These are phyloP conservation scores for Nasonia giraulti DNA, from an alignment of 1,140 invertebrate species.

Conservation along the genomic window DNA sequence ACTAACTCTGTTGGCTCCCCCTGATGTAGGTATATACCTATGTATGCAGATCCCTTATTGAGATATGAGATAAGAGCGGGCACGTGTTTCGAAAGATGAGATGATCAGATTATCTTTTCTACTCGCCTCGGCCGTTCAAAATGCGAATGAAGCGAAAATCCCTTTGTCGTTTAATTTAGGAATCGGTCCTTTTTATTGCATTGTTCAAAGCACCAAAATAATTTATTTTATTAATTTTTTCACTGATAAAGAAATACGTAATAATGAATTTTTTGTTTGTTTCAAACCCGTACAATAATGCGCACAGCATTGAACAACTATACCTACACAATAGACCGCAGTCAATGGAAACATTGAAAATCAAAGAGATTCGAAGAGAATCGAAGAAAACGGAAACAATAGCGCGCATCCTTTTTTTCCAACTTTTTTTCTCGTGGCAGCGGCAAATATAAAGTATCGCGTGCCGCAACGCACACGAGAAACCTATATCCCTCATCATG, in stretches of 20 bases:
- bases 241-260: no score
- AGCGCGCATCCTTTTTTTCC: background rate
- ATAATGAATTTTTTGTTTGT: no score
- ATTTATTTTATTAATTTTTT: no score
- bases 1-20: background rate
- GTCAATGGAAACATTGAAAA: no score
- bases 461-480: background rate
- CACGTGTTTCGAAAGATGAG: conserved; percentile 5
- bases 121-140: background rate
- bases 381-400: no score
- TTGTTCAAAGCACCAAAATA: background rate
- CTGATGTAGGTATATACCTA: background rate
- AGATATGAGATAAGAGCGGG: background rate
- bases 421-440: no score
- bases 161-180: background rate
- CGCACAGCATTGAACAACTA: no score
- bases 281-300: no score
- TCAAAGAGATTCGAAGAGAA: no score
- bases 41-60: background rate
- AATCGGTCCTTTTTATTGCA: background rate
- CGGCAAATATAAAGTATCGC: background rate
- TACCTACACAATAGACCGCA: no score
- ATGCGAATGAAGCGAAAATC: background rate
- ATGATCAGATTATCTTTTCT: conserved; percentile 11
- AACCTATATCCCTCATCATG: background rate